Evolutionary conservation across 2,113 vertebrate genomes (phyloP), one percentile per base, ranked within the genome.

Genomic region (Nestor notabilis): DNA sequence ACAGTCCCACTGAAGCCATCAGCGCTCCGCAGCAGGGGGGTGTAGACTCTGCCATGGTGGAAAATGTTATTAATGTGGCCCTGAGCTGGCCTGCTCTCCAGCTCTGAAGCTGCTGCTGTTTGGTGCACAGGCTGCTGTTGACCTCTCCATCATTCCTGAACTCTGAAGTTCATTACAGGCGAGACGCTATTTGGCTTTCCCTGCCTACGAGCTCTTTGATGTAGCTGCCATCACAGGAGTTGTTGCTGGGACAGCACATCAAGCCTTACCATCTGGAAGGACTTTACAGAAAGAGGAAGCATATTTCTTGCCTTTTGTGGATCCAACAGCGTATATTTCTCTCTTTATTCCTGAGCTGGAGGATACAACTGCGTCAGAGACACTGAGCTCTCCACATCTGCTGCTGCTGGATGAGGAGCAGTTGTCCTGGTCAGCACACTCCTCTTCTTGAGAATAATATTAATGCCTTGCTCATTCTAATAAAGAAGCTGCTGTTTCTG

Each of bases 251-350:
- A 95, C 66, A 89, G 81, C 50, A 89, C 71, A 91, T 93, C 80
- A 86, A 95, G 71, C 84, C 50, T 88, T 89, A 77, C 80, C 84
- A 91, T 93, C 88, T 96, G 91, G 95, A 93, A 96, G 84, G 84
- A 89, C 66, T 96, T 96, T 79, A 90, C 6, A 1, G 19, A 86
- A 56, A 90, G 63, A 75, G 95, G 84, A 89, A 95, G 84, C 71
- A 71, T n/a, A 93, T 87, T 95, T 91, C 79, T 91, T 95, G 81
- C 84, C 47, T 79, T 83, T 75, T 79, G 55, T 70, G 83, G 80
- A 86, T 86, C 56, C 55, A 80, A 37, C 52, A 66, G 39, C 0
- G 1, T 75, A 13, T 70, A 86, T 75, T 63, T 83, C 46, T 93
- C 49, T 25, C 43, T 82, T 68, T 90, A 46, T 35, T 78, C 65